These are phyloP conservation scores for Mastomys natalensis DNA, from an alignment of 2,113 vertebrate species.

Conservation along the genomic window DNA sequence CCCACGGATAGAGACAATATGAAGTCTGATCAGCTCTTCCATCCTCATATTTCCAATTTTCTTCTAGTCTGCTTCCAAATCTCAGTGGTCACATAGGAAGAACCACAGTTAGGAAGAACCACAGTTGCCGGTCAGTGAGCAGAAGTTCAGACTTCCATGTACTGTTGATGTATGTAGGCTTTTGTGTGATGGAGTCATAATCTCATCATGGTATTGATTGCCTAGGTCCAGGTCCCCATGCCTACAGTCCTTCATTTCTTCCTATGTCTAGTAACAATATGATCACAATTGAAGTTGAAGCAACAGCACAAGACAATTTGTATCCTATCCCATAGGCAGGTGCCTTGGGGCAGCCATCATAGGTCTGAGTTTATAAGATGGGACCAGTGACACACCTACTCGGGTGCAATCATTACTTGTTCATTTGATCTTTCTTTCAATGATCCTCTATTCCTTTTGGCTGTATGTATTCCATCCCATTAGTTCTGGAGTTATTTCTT, in stretches of 20 bases:
- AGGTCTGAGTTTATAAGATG: not conserved
- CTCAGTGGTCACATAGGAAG: not conserved
- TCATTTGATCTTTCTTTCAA: not conserved
- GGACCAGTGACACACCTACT: not conserved
- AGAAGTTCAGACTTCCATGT: not conserved
- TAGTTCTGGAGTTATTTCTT: not conserved
- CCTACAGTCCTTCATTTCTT: not conserved
- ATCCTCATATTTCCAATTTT: not conserved
- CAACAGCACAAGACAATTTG: not conserved
- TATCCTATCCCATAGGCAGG: not conserved
- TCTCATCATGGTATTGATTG: not conserved
- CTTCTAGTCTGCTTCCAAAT: not conserved
- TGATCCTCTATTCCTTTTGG: not conserved
- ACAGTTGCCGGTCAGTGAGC: not conserved
- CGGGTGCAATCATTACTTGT: not conserved
- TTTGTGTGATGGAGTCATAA: not conserved
- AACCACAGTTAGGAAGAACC: not conserved
- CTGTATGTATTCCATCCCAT: not conserved
- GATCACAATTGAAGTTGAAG: conserved; percentile 8
- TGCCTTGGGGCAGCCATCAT: too few relatives aligned
- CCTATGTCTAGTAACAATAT: not conserved
- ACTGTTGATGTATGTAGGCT: not conserved
- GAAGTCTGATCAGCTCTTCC: not conserved
- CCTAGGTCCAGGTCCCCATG: not conserved
- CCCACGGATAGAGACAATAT: not conserved